Evolutionary conservation across 2,113 vertebrate genomes (phyloP).

Genomic region (Lontra canadensis): DNA sequence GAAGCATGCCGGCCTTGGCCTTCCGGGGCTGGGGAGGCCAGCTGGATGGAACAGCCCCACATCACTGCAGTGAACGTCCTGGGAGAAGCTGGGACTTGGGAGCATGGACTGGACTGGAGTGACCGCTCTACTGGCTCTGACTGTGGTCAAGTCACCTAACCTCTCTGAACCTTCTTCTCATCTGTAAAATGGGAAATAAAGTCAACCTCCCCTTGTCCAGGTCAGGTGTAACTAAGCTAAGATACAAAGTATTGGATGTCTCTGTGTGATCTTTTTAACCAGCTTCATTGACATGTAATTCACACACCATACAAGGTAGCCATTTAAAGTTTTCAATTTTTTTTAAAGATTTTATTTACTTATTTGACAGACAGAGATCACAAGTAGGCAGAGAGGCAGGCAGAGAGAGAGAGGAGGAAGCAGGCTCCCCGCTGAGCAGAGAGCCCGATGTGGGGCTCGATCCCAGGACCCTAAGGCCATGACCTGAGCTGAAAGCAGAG

Average conservation of each 20-base stretch:
- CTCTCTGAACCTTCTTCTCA: background rate
- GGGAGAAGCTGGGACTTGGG: background rate
- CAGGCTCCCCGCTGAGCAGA: no score
- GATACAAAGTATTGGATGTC: background rate
- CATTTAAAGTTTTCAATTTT: background rate
- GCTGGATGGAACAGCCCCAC: rapidly evolving
- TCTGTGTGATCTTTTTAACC: background rate
- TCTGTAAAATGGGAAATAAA: background rate
- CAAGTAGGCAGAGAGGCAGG: no score
- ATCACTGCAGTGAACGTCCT: no score
- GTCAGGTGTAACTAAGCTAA: background rate
- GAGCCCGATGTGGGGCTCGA: no score
- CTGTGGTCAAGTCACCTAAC: no score
- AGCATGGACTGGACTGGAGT: no score
- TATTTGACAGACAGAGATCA: no score
- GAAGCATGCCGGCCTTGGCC: background rate
- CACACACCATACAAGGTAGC: background rate
- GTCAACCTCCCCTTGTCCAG: rapidly evolving
- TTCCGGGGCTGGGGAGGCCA: rapidly evolving
- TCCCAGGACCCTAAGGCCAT: no score
- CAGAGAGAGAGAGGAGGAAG: no score
- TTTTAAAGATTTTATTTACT: no score
- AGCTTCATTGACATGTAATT: background rate
- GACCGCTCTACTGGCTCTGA: background rate
- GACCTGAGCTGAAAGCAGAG: no score